phyloP scores from a whole-genome alignment of 1,140 invertebrate species.

The Lasaia peninsularis region DNA sequence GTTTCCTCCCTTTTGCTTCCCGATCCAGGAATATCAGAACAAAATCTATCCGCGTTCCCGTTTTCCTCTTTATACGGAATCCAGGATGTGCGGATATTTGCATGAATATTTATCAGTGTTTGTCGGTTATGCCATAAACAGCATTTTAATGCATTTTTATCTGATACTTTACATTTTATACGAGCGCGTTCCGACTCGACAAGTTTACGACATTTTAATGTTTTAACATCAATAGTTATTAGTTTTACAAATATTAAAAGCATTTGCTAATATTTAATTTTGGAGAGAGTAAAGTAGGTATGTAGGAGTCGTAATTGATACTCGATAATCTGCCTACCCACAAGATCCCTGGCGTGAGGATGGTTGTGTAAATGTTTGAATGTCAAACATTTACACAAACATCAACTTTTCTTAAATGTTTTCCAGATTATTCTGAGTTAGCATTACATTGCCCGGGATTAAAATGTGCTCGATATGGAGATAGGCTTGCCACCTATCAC shows the following conservation, averaged over 20 bases:
- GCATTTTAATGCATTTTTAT: conserved; percentile 65
- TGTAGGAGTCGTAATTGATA: too few relatives aligned
- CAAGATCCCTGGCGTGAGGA: too few relatives aligned
- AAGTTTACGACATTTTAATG: background rate
- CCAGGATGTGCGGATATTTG: conserved; percentile 60
- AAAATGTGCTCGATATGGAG: too few relatives aligned
- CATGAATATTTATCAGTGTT: conserved; percentile 61
- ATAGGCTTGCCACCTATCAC: too few relatives aligned
- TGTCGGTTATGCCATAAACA: conserved; percentile 48
- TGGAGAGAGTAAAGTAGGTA: too few relatives aligned
- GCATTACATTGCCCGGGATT: too few relatives aligned
- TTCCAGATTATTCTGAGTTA: too few relatives aligned
- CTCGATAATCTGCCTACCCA: too few relatives aligned
- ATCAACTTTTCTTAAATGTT: too few relatives aligned
- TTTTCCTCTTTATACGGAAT: conserved; percentile 65
- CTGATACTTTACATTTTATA: conserved; percentile 28
- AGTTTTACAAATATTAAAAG: background rate
- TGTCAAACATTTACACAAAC: too few relatives aligned
- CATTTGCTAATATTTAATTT: too few relatives aligned
- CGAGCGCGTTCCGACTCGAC: background rate
- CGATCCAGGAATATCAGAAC: conserved; percentile 14
- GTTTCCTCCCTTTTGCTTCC: background rate
- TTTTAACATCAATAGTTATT: conserved; percentile 1
- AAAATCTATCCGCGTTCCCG: conserved; percentile 50
- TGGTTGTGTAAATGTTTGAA: too few relatives aligned